Evolutionary conservation across 2,888 invertebrate species (phyloP).

Genomic region (Diloba caeruleocephala): DNA sequence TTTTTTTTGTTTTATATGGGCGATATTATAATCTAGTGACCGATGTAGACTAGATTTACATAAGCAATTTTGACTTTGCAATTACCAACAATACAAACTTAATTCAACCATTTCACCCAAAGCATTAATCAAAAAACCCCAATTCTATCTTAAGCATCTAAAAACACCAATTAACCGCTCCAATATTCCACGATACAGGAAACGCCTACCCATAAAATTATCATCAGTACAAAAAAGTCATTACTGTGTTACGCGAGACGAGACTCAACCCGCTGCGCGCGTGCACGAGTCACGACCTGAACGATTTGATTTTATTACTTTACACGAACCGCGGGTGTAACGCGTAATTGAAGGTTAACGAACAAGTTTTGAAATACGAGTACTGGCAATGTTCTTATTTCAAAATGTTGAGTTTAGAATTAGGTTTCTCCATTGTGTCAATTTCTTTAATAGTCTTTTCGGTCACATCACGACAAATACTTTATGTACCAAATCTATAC

Average conservation of each 20-base stretch:
- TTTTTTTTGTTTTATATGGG: no score
- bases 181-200: constrained; percentile 45
- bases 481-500: no score
- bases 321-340: constrained; percentile 42
- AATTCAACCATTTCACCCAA: constrained; percentile 5
- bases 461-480: no score
- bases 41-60: not conserved
- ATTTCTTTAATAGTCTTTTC: no score
- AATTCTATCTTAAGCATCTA: constrained; percentile 21
- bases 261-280: constrained; percentile 32
- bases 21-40: no score
- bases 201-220: constrained; percentile 51
- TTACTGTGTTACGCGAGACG: constrained; percentile 53
- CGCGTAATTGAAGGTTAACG: constrained; percentile 49
- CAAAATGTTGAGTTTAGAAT: constrained; percentile 7
- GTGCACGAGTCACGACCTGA: constrained; percentile 53
- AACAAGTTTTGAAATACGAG: constrained; percentile 45
- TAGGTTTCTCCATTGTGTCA: not conserved
- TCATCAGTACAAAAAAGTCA: constrained; percentile 45
- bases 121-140: constrained; percentile 29
- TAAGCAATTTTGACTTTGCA: constrained; percentile 1
- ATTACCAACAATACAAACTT: constrained; percentile 1
- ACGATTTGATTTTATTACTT: constrained; percentile 44
- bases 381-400: constrained; percentile 11
- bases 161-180: constrained; percentile 42